phyloP scores from a whole-genome alignment of 2,113 vertebrate species.

The Galeopterus variegatus region DNA sequence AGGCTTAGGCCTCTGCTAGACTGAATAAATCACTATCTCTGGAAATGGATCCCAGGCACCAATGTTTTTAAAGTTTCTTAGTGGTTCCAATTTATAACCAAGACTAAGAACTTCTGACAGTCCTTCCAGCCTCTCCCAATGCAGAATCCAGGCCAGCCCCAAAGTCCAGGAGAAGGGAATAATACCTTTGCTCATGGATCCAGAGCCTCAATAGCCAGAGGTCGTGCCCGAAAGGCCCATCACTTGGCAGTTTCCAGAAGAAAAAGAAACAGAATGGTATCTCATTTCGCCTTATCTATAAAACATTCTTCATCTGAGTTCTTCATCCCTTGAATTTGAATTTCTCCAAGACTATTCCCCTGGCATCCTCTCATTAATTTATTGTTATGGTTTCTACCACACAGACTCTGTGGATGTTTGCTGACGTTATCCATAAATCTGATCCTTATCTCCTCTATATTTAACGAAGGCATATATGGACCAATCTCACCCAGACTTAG shows the following conservation, averaged over 20 bases:
- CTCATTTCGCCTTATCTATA: not conserved
- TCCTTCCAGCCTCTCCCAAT: not conserved
- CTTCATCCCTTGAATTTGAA: not conserved
- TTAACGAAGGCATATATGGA: not conserved
- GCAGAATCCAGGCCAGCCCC: not conserved
- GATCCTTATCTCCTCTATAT: not conserved
- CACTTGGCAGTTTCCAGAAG: not conserved
- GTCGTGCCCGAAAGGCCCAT: not conserved
- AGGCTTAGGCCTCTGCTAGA: not conserved
- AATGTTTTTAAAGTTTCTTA: not conserved
- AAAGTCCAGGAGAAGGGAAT: not conserved
- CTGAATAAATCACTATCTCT: not conserved
- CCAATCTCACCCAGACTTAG: not conserved
- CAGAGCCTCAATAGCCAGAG: not conserved
- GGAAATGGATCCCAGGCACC: too few relatives aligned
- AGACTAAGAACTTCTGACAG: not conserved
- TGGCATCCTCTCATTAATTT: not conserved
- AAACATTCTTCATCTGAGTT: not conserved
- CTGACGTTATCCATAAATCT: not conserved
- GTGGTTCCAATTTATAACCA: not conserved
- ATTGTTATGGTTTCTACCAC: not conserved
- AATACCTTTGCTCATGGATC: not conserved
- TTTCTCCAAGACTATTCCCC: not conserved
- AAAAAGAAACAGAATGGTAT: not conserved
- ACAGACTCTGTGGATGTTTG: not conserved